A percentile compares a stretch with the other conserved stretches of the same genome.
Evolutionary conservation across 2,888 invertebrate species (phyloP).

Genomic region (Lepidochrysops patricia): DNA sequence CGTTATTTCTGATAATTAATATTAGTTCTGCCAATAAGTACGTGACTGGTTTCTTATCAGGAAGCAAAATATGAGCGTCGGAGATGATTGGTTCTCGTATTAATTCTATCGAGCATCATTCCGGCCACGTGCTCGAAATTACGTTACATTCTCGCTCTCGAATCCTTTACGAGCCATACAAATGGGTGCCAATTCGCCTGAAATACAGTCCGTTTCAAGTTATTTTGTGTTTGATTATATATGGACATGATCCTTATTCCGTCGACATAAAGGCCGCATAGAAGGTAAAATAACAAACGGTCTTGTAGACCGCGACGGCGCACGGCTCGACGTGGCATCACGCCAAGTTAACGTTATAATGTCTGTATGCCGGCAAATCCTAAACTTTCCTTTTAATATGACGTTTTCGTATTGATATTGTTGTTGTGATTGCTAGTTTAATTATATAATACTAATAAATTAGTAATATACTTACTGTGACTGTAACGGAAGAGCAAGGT

Average conservation of each 20-base stretch:
- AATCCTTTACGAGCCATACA: slow-evolving; percentile 33
- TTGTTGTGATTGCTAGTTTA: slow-evolving; percentile 11
- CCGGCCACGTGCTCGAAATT: slow-evolving; percentile 32
- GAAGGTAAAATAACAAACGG: too few relatives aligned
- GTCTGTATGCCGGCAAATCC: slow-evolving; percentile 27
- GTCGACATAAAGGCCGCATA: too few relatives aligned
- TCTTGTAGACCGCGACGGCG: slow-evolving; percentile 31
- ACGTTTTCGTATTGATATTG: too few relatives aligned
- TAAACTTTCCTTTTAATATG: slow-evolving; percentile 32
- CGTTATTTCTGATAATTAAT: too few relatives aligned
- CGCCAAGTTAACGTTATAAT: slow-evolving; percentile 40
- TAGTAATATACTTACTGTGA: slow-evolving; percentile 27
- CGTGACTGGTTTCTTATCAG: neutral
- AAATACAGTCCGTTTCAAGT: too few relatives aligned
- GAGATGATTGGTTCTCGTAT: slow-evolving; percentile 14
- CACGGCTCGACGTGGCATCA: slow-evolving; percentile 38
- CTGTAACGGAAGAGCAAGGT: neutral
- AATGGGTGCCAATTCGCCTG: slow-evolving; percentile 42
- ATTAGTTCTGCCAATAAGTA: neutral
- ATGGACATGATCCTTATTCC: too few relatives aligned
- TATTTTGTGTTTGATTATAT: too few relatives aligned
- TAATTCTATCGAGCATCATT: slow-evolving; percentile 13
- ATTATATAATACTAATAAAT: slow-evolving; percentile 29
- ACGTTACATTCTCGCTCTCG: slow-evolving; percentile 20
- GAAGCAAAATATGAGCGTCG: slow-evolving; percentile 5